Evolutionary conservation across 2,113 vertebrate species (phyloP).

Genomic region (Rhinolophus ferrumequinum): DNA sequence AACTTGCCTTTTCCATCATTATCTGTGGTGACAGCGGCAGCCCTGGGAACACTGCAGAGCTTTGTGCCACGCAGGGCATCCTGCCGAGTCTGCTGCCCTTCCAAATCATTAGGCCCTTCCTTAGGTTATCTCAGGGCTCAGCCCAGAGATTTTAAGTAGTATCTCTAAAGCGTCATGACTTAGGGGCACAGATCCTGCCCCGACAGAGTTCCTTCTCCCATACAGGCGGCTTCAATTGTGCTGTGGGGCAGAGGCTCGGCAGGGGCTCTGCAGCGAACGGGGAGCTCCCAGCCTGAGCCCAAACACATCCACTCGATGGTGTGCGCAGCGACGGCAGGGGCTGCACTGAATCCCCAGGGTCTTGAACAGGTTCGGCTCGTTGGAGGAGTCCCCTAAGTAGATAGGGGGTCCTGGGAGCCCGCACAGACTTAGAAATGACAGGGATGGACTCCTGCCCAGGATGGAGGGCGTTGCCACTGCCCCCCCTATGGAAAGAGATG

Average conservation of each 20-base stretch:
- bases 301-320: neutral
- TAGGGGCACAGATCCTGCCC: neutral
- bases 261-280: neutral
- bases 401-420: neutral
- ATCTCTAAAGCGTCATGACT: neutral
- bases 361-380: neutral
- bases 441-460: neutral
- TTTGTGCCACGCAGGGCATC: fast-evolving
- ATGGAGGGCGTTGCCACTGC: neutral
- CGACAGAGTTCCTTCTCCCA: neutral
- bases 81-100: neutral
- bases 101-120: neutral
- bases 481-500: neutral
- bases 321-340: neutral
- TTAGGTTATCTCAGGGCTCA: neutral
- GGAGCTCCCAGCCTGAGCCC: neutral
- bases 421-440: neutral
- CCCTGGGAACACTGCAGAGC: fast-evolving
- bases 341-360: neutral
- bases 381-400: no score
- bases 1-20: fast-evolving
- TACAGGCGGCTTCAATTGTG: neutral
- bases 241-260: neutral
- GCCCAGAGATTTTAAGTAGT: neutral
- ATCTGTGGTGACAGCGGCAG: fast-evolving